Conservation (phyloP, 2,888 invertebrate genomes). For the Dendrolimus houi region DNA sequence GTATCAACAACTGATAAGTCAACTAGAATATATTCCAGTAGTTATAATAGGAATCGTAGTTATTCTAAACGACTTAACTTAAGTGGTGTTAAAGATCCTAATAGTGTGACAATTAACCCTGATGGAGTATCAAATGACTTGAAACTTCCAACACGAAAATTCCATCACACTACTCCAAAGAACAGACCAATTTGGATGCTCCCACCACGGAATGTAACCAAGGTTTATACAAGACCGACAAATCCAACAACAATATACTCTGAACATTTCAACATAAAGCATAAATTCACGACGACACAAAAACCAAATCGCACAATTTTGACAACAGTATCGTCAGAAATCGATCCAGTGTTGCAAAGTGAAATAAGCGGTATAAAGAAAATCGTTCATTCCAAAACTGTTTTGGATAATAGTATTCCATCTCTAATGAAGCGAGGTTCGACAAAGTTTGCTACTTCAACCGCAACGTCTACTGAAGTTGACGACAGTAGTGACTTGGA, state of each 20-base stretch:
- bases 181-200: slow-evolving; percentile 60
- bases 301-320: slow-evolving; percentile 33
- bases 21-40: slow-evolving; percentile 35
- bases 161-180: slow-evolving; percentile 57
- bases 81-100: slow-evolving; percentile 47
- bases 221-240: slow-evolving; percentile 30
- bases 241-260: slow-evolving; percentile 57
- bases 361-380: slow-evolving; percentile 54
- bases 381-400: slow-evolving; percentile 54
- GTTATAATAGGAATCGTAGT: slow-evolving; percentile 41
- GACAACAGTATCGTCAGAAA: slow-evolving; percentile 64
- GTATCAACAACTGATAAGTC: slow-evolving; percentile 33
- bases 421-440: slow-evolving; percentile 70
- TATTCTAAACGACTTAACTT: slow-evolving; percentile 59
- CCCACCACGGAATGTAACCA: slow-evolving; percentile 49
- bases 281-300: slow-evolving; percentile 34
- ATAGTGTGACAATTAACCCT: slow-evolving; percentile 49
- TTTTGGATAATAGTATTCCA: slow-evolving; percentile 65
- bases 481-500: slow-evolving; percentile 45
- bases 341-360: slow-evolving; percentile 64
- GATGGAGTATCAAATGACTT: slow-evolving; percentile 27
- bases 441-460: slow-evolving; percentile 50
- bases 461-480: slow-evolving; percentile 37
- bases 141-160: slow-evolving; percentile 46
- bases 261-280: slow-evolving; percentile 58